These are phyloP conservation scores for Drosophila melanica DNA, from an alignment of 1,140 invertebrate genomes.

Conservation along the genomic window DNA sequence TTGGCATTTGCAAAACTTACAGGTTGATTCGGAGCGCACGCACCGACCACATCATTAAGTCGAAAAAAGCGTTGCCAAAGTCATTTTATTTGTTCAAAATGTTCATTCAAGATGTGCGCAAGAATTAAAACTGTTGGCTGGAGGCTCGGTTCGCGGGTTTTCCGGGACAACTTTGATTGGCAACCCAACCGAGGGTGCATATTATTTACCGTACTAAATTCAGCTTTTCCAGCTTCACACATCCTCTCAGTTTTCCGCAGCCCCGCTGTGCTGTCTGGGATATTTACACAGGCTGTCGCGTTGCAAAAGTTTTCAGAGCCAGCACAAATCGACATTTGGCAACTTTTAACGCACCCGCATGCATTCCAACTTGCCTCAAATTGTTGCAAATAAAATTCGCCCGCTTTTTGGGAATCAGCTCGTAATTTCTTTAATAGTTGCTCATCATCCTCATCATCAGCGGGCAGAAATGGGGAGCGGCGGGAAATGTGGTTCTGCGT, in stretches of 20 bases:
- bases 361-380: constrained; percentile 72
- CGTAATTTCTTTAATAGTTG: constrained; percentile 79
- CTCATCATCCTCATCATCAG: constrained; percentile 53
- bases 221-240: constrained; percentile 19
- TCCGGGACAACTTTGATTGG: constrained; percentile 74
- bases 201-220: constrained; percentile 50
- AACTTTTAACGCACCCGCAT: constrained; percentile 79
- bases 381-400: constrained; percentile 74
- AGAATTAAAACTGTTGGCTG: constrained; percentile 76
- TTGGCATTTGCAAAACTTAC: constrained; percentile 2
- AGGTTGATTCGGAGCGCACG: constrained; percentile 3
- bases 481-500: constrained; percentile 23
- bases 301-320: constrained; percentile 58
- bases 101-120: constrained; percentile 64
- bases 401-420: constrained; percentile 58
- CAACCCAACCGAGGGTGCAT: constrained; percentile 46
- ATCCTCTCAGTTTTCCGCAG: too few species aligned
- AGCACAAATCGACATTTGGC: constrained; percentile 58
- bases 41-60: constrained; percentile 72
- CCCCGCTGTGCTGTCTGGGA: constrained; percentile 23
- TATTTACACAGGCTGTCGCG: constrained; percentile 80
- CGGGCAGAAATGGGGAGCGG: background rate
- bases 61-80: constrained; percentile 35
- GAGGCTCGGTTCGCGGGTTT: constrained; percentile 21
- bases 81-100: constrained; percentile 74